phyloP scores from a whole-genome alignment of 2,113 vertebrate species.

The Setophaga petechia region DNA sequence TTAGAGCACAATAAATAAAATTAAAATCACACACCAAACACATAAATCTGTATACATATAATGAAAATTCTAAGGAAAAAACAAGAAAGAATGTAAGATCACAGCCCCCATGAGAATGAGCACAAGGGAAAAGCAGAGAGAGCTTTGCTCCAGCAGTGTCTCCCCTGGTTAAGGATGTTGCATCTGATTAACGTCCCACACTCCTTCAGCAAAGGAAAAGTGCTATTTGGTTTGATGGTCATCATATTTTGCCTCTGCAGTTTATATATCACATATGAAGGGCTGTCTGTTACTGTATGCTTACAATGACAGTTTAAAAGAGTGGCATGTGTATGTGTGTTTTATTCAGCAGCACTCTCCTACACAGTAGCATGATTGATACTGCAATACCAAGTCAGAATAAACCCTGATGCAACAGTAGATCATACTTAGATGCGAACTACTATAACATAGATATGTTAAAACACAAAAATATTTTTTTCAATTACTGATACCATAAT shows the following conservation, averaged over 20 bases:
- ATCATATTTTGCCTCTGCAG: background rate
- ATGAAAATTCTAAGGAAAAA: background rate
- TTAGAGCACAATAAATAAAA: background rate
- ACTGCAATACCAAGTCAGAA: background rate
- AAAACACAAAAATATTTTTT: background rate
- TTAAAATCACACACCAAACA: background rate
- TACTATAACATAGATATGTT: background rate
- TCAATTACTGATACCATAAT: background rate
- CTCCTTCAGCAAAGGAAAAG: background rate
- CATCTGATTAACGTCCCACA: background rate
- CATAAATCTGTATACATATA: background rate
- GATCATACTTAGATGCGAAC: background rate
- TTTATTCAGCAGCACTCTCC: background rate
- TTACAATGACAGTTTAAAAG: background rate
- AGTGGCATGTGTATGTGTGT: too few species aligned
- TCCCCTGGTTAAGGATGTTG: background rate
- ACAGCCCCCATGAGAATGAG: background rate
- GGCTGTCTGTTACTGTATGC: background rate
- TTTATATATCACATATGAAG: background rate
- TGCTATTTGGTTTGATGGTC: background rate
- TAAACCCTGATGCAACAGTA: background rate
- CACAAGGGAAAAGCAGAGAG: background rate
- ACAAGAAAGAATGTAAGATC: background rate
- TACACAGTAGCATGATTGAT: background rate
- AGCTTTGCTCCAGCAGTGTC: background rate